Evolutionary conservation across 2,797 vertebrate species (phyloP).

Genomic region (Xenopus petersii): DNA sequence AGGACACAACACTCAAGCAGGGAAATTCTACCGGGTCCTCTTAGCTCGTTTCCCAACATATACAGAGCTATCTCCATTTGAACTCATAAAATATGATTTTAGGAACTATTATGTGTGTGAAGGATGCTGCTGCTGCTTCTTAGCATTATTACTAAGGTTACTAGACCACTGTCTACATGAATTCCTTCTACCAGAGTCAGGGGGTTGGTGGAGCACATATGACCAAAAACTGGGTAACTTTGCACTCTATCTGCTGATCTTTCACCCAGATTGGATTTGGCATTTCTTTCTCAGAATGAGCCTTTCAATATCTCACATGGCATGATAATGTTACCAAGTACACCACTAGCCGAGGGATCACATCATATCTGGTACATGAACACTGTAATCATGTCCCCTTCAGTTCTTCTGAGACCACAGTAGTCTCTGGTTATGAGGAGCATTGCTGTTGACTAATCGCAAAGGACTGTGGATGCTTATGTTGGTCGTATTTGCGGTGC

Average conservation of each 20-base stretch:
- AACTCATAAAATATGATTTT: background rate
- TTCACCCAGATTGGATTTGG: no score
- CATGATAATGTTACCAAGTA: no score
- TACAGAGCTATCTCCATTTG: background rate
- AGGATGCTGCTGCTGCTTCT: background rate
- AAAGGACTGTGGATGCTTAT: background rate
- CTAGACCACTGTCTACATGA: conserved; percentile 2
- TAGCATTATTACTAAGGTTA: background rate
- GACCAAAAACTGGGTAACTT: background rate
- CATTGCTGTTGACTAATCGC: background rate
- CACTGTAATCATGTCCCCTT: background rate
- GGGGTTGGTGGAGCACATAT: background rate
- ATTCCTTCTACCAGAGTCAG: background rate
- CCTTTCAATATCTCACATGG: no score
- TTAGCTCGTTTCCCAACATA: background rate
- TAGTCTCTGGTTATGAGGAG: background rate
- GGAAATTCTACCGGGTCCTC: background rate
- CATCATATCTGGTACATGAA: no score
- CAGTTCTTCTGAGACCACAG: background rate
- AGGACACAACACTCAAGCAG: background rate
- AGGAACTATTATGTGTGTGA: background rate
- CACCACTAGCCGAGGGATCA: no score
- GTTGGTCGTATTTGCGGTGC: background rate
- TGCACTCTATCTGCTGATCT: background rate
- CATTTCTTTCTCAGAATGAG: no score